A percentile compares a stretch with the other conserved stretches of the same genome.
Conservation (phyloP, 1,140 invertebrate genomes). For the Teleogryllus occipitalis region DNA sequence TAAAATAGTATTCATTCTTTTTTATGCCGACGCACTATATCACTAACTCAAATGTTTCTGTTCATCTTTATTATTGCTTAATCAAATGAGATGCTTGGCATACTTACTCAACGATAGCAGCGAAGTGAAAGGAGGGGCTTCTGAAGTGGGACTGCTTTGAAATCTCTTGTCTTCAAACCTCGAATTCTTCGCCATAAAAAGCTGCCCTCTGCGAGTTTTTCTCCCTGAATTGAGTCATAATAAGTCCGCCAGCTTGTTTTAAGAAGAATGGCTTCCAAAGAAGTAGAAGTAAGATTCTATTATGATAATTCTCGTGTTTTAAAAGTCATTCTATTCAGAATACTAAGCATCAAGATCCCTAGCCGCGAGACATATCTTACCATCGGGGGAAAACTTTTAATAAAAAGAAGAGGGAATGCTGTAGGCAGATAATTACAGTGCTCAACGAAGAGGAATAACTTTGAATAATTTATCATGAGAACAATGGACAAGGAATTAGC, state of each 20-base stretch:
- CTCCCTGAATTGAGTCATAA: background rate
- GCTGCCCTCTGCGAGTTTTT: background rate
- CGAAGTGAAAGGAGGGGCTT: too few relatives aligned
- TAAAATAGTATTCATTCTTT: too few relatives aligned
- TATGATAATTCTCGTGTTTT: conserved; percentile 2
- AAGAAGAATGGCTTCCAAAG: background rate
- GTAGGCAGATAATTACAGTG: background rate
- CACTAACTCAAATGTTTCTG: too few relatives aligned
- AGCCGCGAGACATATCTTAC: background rate
- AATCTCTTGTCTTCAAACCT: too few relatives aligned
- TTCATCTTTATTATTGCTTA: too few relatives aligned
- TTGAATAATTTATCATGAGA: background rate
- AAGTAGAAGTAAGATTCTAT: background rate
- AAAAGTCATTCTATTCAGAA: background rate
- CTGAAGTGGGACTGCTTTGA: too few relatives aligned
- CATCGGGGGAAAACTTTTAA: background rate
- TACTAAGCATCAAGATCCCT: background rate
- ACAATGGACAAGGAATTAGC: background rate
- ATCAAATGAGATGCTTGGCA: too few relatives aligned
- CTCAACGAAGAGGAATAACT: background rate
- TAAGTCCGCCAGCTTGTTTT: background rate
- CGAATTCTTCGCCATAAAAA: too few relatives aligned
- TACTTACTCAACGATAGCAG: too few relatives aligned
- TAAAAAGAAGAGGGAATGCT: background rate
- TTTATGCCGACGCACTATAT: too few relatives aligned